Evolutionary conservation across 2,888 invertebrate species (phyloP).

Genomic region (Stenchaetothrips biformis): DNA sequence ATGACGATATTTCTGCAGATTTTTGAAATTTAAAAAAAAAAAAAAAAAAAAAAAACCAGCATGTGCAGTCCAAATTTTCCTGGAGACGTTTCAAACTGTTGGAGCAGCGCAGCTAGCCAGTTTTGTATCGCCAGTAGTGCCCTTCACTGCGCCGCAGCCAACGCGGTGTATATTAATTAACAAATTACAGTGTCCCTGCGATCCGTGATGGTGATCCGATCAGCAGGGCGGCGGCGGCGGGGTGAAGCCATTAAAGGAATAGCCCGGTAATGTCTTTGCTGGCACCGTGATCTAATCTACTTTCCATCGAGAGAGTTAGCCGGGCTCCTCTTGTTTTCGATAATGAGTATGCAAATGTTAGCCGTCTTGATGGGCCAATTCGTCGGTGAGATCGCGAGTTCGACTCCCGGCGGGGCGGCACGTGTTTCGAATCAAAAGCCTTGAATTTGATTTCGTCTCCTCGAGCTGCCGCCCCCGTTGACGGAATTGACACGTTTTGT

Average conservation of each 20-base stretch:
- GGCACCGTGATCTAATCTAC: neutral
- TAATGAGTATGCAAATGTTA: constrained; percentile 24
- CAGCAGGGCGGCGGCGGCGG: neutral
- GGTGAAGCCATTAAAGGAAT: neutral
- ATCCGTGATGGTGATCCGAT: neutral
- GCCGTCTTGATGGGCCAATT: neutral
- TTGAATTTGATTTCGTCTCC: neutral
- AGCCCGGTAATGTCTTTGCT: neutral
- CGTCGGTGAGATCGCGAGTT: neutral
- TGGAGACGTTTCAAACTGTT: too few species aligned
- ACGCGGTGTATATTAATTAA: neutral
- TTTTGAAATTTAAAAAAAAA: too few species aligned
- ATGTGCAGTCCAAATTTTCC: too few species aligned
- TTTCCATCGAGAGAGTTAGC: neutral
- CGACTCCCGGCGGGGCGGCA: neutral
- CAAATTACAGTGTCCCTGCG: neutral
- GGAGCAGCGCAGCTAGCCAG: too few species aligned
- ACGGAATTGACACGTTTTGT: too few species aligned
- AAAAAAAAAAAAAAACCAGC: too few species aligned
- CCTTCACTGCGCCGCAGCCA: neutral
- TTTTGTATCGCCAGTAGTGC: too few species aligned
- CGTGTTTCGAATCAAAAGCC: neutral
- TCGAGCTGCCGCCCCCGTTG: neutral
- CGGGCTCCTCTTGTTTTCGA: neutral
- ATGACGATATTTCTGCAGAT: too few species aligned